A percentile compares a stretch with the other conserved stretches of the same genome.
Conservation (phyloP, 2,113 vertebrate genomes). For the Dolichallabes microphthalmus region DNA sequence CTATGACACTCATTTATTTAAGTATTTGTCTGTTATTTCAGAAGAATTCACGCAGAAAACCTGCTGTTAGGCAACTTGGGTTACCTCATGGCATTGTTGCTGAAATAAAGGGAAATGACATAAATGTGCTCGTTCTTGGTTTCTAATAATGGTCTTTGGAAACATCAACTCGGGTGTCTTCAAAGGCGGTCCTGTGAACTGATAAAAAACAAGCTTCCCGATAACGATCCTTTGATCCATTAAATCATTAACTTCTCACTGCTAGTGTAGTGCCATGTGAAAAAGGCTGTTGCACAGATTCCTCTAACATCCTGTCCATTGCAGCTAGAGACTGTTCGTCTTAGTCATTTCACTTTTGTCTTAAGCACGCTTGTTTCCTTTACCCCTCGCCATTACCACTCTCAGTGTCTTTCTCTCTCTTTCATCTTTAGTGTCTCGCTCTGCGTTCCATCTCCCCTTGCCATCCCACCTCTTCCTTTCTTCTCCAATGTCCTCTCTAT, state of each 20-base stretch:
- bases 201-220: not conserved
- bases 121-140: not conserved
- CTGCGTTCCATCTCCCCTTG: not conserved
- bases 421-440: conserved; percentile 9
- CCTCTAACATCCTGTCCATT: not conserved
- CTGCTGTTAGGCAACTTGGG: not conserved
- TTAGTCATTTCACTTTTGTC: not conserved
- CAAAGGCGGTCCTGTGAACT: not conserved
- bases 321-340: not conserved
- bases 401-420: not conserved
- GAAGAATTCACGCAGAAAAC: conserved; percentile 13
- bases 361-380: not conserved
- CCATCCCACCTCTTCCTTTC: not conserved
- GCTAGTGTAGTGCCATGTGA: conserved; percentile 6
- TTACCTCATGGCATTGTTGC: not conserved
- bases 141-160: not conserved
- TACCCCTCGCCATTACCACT: not conserved
- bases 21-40: not conserved
- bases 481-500: not conserved
- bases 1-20: not conserved
- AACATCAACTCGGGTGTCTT: not conserved
- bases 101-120: not conserved
- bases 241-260: conserved; percentile 32
- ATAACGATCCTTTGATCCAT: conserved; percentile 3
- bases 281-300: not conserved